Conservation (phyloP, 53 echinoderm and acorn worm genomes). For the Astropecten irregularis region DNA sequence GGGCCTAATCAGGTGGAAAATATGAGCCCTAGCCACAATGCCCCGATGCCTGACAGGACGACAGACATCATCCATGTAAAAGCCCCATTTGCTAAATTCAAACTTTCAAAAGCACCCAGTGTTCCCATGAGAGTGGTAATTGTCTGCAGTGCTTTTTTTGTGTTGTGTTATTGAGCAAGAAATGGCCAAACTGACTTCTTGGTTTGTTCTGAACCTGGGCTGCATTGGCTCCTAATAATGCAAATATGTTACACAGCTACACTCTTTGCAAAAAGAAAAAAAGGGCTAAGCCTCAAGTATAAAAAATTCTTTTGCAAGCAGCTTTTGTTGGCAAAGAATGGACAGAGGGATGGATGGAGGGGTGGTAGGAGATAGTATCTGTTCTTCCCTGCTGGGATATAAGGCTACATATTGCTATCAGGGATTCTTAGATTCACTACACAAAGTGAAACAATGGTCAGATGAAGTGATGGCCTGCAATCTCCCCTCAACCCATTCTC, state of each 20-base stretch:
- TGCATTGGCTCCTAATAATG: too few relatives aligned
- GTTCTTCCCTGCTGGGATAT: too few relatives aligned
- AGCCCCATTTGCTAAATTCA: slow-evolving; percentile 20
- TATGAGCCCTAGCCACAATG: slow-evolving; percentile 40
- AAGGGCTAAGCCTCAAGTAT: too few relatives aligned
- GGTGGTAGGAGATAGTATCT: too few relatives aligned
- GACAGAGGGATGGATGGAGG: too few relatives aligned
- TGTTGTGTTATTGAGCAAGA: too few relatives aligned
- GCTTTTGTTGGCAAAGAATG: too few relatives aligned
- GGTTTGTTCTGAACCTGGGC: background rate
- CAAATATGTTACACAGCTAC: too few relatives aligned
- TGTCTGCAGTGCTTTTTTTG: slow-evolving; percentile 1
- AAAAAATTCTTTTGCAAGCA: too few relatives aligned
- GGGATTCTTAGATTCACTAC: too few relatives aligned
- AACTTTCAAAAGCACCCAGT: slow-evolving; percentile 1
- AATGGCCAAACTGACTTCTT: background rate
- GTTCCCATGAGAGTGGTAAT: slow-evolving; percentile 23
- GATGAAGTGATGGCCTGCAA: background rate
- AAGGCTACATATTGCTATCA: background rate
- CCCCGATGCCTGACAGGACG: background rate
- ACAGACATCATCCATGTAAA: slow-evolving; percentile 11
- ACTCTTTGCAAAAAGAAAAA: too few relatives aligned
- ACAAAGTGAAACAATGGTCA: slow-evolving; percentile 11
- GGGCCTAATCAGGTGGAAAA: slow-evolving; percentile 43
- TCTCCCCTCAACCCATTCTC: background rate